Evolutionary conservation across 2,797 vertebrate genomes (phyloP), one percentile per base, ranked within the genome.

Genomic region (Paratrypauchen microcephalus): DNA sequence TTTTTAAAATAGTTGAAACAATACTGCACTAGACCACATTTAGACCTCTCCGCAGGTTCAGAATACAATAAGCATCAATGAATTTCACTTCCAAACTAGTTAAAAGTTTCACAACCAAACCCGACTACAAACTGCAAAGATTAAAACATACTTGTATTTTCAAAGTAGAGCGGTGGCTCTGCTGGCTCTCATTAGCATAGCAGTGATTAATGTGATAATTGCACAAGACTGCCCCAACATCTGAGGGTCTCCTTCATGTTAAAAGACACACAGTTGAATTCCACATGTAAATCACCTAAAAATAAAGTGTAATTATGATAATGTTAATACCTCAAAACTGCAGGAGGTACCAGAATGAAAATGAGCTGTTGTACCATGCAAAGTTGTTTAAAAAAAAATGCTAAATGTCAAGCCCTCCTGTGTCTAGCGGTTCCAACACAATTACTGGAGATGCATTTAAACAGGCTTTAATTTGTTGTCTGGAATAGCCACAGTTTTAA

Each of bases 381-480:
- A 45, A 45, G 12, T 15, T 45, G 41, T 16, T 36, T 41, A 55
- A 63, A 62, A 55, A 63, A 62, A 18, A 54, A 73, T 63, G 26
- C 32, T 75, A 73, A 86, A 85, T 83, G 74, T 80, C 79, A 81
- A 16, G 23, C 54, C 66, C 57, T 77, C 28, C 65, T 1, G 11
- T 48, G 24, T 63, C 36, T 69, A 54, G 52, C 52, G 24, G 66
- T 65, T 64, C 23, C 70, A 41, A 86, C 70, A 76, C 63, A 72
- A 77, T 76, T 72, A 78, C 57, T 63, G 28, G 41, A 82, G 78
- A 85, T 87, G 84, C 83, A 86, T 87, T 87, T 86, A 87, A 87
- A 89, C 81, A 69, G 74, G 78, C 74, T 69, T 79, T 85, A 88
- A 86, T 85, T 76, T 69, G 74, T 65, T 81, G 62, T 62, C 47